Evolutionary conservation across 2,797 vertebrate genomes (phyloP), one percentile per base, ranked within the genome.

Genomic region (Chaenodraco wilsoni): DNA sequence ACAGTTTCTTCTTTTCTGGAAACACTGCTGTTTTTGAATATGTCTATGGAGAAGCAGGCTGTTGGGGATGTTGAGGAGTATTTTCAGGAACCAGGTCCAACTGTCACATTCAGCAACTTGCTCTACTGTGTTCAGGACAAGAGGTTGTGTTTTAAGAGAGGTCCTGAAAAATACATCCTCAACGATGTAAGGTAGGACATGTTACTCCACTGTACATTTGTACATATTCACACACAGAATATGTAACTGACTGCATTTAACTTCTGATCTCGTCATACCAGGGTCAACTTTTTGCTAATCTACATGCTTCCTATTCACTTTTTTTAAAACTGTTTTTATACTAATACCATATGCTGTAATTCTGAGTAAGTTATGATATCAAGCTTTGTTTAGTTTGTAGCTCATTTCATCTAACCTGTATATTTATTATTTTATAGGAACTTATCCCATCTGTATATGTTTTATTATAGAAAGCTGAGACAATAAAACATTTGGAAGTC

Each of bases 131-230:
- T 95, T 69, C 78, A 71, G 41, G 93, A 95, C 59, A 84, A 6
- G 8, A 87, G 54, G 19, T 75, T 77, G 16, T 94, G 87, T 59
- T 45, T 79, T 48, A 92, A 74, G 62, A 86, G 21, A 12, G 89
- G 89, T 16, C 74, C 86, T 1, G 87, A 92, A 60, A 93, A 91
- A 82, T 67, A 69, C 27, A 94, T 95, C 78, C 92, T 95, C 17
- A 93, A 86, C 79, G 81, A 92, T 80, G 91, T 95, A 52, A 94
- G 94, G 94, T 94, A 88, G 37, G 90, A 64, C 6, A 43, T 5
- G 15, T 44, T 49, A 19, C 2, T 54, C 17, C 19, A 11, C 11
- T 3, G 21, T 56, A 3, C 52, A 51, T 56, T 17, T 58, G 31
- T 51, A 17, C 21, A 31, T 23, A 17, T 17, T 5, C 31, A 17